Evolutionary conservation across 2,888 invertebrate genomes (phyloP).

Genomic region (Drosophila quinaria): DNA sequence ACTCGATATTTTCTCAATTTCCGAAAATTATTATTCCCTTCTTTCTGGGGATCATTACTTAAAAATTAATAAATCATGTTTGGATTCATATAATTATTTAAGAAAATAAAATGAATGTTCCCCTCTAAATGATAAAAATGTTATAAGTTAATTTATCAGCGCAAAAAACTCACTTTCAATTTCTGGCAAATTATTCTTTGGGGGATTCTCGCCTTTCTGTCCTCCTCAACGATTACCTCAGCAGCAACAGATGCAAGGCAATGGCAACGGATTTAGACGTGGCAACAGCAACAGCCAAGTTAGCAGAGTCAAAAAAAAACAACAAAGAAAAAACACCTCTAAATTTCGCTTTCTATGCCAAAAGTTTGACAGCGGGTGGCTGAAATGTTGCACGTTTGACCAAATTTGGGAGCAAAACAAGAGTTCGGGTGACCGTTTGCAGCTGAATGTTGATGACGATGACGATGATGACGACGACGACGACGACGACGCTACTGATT

Average conservation of each 20-base stretch:
- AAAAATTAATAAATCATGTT: background rate
- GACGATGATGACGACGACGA: constrained; percentile 33
- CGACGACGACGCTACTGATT: constrained; percentile 47
- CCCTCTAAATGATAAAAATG: background rate
- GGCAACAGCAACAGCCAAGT: constrained; percentile 18
- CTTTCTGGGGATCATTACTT: too few species aligned
- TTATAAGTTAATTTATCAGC: background rate
- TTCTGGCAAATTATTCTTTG: constrained; percentile 28
- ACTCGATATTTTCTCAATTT: too few species aligned
- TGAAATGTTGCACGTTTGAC: constrained; percentile 79
- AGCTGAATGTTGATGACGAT: constrained; percentile 58
- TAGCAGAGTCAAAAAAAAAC: constrained; percentile 4
- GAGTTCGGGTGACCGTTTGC: constrained; percentile 51
- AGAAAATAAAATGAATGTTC: too few species aligned
- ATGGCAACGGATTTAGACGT: constrained; percentile 1
- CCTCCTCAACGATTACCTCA: constrained; percentile 67
- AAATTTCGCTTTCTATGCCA: constrained; percentile 78
- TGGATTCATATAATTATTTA: background rate
- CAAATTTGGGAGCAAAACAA: constrained; percentile 69
- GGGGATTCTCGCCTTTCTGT: constrained; percentile 23
- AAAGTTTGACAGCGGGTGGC: constrained; percentile 78
- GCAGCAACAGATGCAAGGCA: constrained; percentile 37
- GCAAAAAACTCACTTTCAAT: constrained; percentile 29
- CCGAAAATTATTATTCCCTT: too few species aligned
- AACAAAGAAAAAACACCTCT: constrained; percentile 8